These are phyloP conservation scores for Helobdella robusta DNA, from an alignment of 2,888 invertebrate genomes.

Conservation along the genomic window DNA sequence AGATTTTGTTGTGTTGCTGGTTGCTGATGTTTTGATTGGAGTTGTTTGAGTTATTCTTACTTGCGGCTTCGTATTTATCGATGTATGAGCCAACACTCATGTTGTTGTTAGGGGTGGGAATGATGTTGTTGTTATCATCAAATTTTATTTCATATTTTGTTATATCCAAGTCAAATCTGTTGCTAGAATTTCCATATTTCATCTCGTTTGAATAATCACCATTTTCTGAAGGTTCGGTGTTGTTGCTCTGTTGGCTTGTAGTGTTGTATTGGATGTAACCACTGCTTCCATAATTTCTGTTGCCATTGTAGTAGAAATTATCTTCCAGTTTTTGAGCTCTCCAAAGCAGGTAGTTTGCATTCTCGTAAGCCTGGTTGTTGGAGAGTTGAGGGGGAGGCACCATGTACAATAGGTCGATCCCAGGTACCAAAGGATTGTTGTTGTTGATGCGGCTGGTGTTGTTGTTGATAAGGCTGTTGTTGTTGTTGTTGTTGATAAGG, in stretches of 20 bases:
- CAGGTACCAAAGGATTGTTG: not conserved
- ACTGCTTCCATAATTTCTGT: not conserved
- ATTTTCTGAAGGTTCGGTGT: not conserved
- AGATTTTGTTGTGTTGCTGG: no score
- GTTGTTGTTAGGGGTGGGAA: no score
- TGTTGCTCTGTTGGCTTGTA: no score
- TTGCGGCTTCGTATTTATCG: not conserved
- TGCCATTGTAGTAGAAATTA: not conserved
- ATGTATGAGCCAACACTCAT: no score
- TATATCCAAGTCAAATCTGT: not conserved
- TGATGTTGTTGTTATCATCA: no score
- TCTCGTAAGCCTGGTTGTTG: slow-evolving; percentile 1
- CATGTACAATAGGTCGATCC: slow-evolving; percentile 5
- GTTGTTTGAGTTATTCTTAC: not conserved
- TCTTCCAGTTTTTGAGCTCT: no score
- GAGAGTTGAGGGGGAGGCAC: slow-evolving; percentile 1
- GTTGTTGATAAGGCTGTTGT: no score
- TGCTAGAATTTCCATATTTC: no score
- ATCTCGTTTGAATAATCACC: no score
- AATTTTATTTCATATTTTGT: not conserved
- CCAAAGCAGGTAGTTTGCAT: slow-evolving; percentile 10
- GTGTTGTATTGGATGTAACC: not conserved
- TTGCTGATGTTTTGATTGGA: slow-evolving; percentile 7
- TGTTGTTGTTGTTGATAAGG: no score
- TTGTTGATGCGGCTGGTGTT: no score